A percentile compares a stretch with the other conserved stretches of the same genome.
phyloP scores from a whole-genome alignment of 2,797 vertebrate genomes.

The Hypotaenidia philippensis region DNA sequence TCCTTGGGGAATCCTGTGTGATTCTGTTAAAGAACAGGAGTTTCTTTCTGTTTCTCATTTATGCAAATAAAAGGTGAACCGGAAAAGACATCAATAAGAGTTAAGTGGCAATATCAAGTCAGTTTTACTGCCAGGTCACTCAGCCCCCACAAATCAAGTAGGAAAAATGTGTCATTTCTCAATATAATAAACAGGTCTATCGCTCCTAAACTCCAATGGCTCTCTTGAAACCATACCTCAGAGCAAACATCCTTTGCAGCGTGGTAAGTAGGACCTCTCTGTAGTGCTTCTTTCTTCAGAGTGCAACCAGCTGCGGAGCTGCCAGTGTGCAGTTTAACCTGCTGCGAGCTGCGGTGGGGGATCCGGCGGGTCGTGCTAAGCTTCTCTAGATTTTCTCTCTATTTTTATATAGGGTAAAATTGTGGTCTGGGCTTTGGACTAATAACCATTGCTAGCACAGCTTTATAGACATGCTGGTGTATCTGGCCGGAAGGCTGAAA shows the following conservation, averaged over 20 bases:
- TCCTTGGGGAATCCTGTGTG: not conserved
- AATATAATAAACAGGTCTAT: conserved; percentile 68
- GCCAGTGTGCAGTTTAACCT: not conserved
- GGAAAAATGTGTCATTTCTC: conserved; percentile 67
- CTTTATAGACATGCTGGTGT: not conserved
- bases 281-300: not conserved
- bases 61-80: conserved; percentile 52
- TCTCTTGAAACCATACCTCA: conserved; percentile 22
- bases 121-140: conserved; percentile 73
- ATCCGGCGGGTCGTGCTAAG: fast-evolving
- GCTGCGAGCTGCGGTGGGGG: fast-evolving
- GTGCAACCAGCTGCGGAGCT: not conserved
- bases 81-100: conserved; percentile 47
- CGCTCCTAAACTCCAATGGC: conserved; percentile 52
- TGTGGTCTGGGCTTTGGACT: not conserved
- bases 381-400: not conserved
- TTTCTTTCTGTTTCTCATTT: conserved; percentile 54
- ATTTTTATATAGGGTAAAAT: not conserved
- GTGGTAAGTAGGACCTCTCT: not conserved
- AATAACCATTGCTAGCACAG: not conserved
- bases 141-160: conserved; percentile 37
- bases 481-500: not conserved
- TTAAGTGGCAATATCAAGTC: conserved; percentile 69
- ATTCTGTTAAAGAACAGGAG: not conserved
- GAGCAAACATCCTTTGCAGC: conserved; percentile 23